phyloP scores from a whole-genome alignment of 1,140 invertebrate species.

The Dreissena polymorpha region DNA sequence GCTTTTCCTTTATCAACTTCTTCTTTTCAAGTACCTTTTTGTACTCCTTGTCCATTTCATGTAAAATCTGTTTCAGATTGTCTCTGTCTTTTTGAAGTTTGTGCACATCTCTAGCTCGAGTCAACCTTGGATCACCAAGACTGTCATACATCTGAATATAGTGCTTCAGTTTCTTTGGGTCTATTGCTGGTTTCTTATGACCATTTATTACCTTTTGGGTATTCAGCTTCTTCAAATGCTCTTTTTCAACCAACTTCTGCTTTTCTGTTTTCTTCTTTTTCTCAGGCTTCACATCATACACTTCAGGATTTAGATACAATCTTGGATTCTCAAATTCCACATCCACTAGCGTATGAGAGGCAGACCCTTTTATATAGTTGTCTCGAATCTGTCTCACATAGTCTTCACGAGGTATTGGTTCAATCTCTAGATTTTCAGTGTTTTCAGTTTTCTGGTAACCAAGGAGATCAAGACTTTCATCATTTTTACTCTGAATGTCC shows the following conservation, averaged over 20 bases:
- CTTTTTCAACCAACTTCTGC: slow-evolving; percentile 7
- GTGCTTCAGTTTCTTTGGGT: slow-evolving; percentile 39
- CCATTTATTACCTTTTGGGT: slow-evolving; percentile 9
- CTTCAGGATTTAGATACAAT: slow-evolving; percentile 13
- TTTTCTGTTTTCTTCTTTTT: slow-evolving; percentile 21
- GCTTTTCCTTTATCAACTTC: slow-evolving; percentile 34
- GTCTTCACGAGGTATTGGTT: slow-evolving; percentile 8
- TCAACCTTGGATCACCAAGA: background rate
- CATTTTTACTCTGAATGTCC: slow-evolving; percentile 26
- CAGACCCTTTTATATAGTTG: slow-evolving; percentile 31
- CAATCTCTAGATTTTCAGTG: background rate
- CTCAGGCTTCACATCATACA: background rate
- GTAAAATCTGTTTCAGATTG: slow-evolving; percentile 30
- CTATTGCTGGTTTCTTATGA: slow-evolving; percentile 15
- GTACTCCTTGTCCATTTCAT: slow-evolving; percentile 37
- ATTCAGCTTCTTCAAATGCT: background rate
- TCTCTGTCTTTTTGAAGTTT: slow-evolving; percentile 19
- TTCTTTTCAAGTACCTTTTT: slow-evolving; percentile 34
- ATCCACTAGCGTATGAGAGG: slow-evolving; percentile 37
- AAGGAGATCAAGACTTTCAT: slow-evolving; percentile 1
- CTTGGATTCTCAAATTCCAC: slow-evolving; percentile 50
- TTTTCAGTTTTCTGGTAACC: slow-evolving; percentile 19
- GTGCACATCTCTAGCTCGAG: slow-evolving; percentile 6
- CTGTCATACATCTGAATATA: slow-evolving; percentile 38
- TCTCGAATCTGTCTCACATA: slow-evolving; percentile 25